Percentiles rank a stretch among this genome's conserved stretches.
These are phyloP conservation scores for Neosilurus hyrtlii DNA, from an alignment of 2,797 vertebrate genomes.

Conservation along the genomic window DNA sequence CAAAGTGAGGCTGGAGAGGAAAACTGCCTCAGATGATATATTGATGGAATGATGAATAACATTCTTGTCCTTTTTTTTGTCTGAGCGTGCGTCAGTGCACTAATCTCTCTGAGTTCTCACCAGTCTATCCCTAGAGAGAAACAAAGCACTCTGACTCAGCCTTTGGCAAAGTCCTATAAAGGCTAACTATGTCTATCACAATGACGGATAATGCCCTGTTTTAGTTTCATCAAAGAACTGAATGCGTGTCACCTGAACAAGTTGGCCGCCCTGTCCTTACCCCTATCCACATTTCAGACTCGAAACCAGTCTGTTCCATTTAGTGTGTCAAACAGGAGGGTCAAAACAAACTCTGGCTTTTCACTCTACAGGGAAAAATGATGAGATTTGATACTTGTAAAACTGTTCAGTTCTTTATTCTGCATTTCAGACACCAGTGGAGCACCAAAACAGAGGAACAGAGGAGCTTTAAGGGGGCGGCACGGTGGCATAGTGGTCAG, in stretches of 20 bases:
- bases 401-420: neutral
- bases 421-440: too few relatives aligned
- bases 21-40: conserved; percentile 58
- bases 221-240: neutral
- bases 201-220: conserved; percentile 23
- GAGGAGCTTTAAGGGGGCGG: too few relatives aligned
- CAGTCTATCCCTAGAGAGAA: conserved; percentile 44
- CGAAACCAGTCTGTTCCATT: neutral
- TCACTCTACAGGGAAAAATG: neutral
- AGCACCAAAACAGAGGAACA: too few relatives aligned
- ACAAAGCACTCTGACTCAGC: conserved; percentile 17
- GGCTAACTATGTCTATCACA: conserved; percentile 49
- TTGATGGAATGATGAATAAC: conserved; percentile 69
- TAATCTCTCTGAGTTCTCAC: conserved; percentile 60
- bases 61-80: conserved; percentile 48
- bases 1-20: conserved; percentile 15
- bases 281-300: neutral
- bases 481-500: too few relatives aligned
- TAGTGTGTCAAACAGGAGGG: neutral
- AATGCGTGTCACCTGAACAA: conserved; percentile 18
- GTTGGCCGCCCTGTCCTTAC: conserved; percentile 8
- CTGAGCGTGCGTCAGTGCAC: conserved; percentile 54
- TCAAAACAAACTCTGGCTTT: neutral
- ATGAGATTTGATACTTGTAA: neutral
- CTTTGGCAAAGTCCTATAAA: conserved; percentile 48